A percentile compares a stretch with the other conserved stretches of the same genome.
These are phyloP conservation scores for Prionailurus bengalensis DNA, from an alignment of 2,113 vertebrate genomes.

Conservation along the genomic window DNA sequence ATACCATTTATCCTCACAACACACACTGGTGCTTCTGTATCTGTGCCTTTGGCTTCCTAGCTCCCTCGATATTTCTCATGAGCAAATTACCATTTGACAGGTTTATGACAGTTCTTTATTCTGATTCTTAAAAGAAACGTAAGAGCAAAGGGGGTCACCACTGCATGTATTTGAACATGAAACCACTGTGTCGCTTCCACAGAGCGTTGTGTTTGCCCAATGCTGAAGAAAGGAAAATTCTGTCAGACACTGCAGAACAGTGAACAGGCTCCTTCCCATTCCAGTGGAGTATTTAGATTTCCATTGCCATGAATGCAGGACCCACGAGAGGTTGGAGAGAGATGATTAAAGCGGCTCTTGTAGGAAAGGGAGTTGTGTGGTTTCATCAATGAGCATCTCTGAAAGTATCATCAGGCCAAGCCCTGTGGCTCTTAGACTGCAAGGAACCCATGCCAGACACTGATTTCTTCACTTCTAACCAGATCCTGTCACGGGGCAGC, in stretches of 20 bases:
- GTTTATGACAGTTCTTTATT: background rate
- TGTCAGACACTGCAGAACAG: background rate
- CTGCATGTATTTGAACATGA: background rate
- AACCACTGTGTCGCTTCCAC: background rate
- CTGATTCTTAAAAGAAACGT: constrained; percentile 23
- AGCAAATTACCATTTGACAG: background rate
- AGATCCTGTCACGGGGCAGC: background rate
- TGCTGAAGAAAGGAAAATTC: background rate
- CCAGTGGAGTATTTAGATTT: background rate
- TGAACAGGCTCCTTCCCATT: background rate
- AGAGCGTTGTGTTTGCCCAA: background rate
- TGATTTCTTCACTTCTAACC: background rate
- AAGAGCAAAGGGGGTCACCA: background rate
- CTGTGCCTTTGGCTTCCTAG: background rate
- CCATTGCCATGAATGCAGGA: background rate
- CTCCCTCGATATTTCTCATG: background rate
- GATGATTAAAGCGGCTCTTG: background rate
- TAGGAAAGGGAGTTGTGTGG: background rate
- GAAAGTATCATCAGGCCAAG: background rate
- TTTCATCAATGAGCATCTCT: background rate
- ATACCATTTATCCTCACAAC: background rate
- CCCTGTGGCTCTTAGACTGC: background rate
- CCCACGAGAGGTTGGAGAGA: background rate
- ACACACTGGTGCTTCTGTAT: background rate
- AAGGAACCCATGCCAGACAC: background rate